phyloP scores from a whole-genome alignment of 2,113 vertebrate genomes.

The Nicator chloris region DNA sequence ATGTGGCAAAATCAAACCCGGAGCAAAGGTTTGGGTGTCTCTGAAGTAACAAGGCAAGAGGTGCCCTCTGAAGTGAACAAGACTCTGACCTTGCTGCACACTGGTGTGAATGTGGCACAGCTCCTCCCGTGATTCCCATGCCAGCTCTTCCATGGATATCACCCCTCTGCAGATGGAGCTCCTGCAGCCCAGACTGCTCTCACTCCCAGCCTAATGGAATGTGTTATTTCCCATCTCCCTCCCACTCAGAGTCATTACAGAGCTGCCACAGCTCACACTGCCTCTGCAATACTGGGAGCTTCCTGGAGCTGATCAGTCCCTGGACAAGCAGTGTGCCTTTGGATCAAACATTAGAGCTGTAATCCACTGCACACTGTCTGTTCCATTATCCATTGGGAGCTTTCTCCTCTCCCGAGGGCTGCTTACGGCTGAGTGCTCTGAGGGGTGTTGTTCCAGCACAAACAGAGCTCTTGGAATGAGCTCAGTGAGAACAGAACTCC shows the following conservation, averaged over 20 bases:
- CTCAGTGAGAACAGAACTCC: slow-evolving; percentile 32
- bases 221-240: neutral
- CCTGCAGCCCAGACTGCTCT: neutral
- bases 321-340: neutral
- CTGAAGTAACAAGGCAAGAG: neutral
- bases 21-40: neutral
- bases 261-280: neutral
- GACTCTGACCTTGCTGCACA: neutral
- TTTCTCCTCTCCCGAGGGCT: neutral
- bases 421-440: neutral
- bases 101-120: neutral
- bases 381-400: slow-evolving; percentile 11
- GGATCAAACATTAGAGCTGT: neutral
- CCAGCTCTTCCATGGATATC: neutral
- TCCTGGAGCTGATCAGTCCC: neutral
- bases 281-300: neutral
- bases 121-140: neutral
- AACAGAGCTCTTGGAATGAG: slow-evolving; percentile 43
- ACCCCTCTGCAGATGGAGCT: neutral
- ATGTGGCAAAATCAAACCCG: neutral
- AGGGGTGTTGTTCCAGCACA: slow-evolving; percentile 40
- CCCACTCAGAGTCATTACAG: neutral
- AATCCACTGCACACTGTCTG: neutral
- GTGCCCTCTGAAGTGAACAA: neutral
- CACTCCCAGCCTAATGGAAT: neutral